Evolutionary conservation across 1,140 invertebrate species (phyloP).

Genomic region (Atta cephalotes): DNA sequence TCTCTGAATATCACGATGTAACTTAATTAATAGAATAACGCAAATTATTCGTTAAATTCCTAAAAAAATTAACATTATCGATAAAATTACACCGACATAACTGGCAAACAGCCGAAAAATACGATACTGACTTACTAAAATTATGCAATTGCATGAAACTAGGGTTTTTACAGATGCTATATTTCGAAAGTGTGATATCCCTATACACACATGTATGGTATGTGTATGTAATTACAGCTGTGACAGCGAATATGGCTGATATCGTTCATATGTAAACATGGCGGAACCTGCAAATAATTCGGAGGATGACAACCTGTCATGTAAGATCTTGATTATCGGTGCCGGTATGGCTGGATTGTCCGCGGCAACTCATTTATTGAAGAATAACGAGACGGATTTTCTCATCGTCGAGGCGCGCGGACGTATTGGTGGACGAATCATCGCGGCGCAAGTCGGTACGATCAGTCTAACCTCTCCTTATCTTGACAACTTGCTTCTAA

Average conservation of each 20-base stretch:
- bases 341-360: conserved; percentile 95
- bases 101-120: no score
- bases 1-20: conserved; percentile 43
- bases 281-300: conserved; percentile 82
- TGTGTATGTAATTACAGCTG: conserved; percentile 5
- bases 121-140: no score
- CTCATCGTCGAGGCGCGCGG: conserved; percentile 93
- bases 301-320: conserved; percentile 82
- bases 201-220: not conserved
- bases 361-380: conserved; percentile 93
- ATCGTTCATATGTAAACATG: conserved; percentile 79
- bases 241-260: conserved; percentile 66
- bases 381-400: conserved; percentile 93
- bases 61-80: not conserved
- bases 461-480: conserved; percentile 73
- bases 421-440: conserved; percentile 93
- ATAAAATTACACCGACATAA: not conserved
- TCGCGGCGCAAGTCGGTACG: conserved; percentile 91
- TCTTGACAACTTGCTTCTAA: not conserved
- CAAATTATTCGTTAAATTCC: not conserved
- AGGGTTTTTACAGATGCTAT: no score
- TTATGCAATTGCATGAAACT: no score
- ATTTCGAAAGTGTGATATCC: no score
- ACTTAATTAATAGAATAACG: conserved; percentile 1
- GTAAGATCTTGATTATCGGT: conserved; percentile 94